phyloP scores from a whole-genome alignment of 37 sponge, comb jelly and placozoan genomes.

The Mnemiopsis leidyi region DNA sequence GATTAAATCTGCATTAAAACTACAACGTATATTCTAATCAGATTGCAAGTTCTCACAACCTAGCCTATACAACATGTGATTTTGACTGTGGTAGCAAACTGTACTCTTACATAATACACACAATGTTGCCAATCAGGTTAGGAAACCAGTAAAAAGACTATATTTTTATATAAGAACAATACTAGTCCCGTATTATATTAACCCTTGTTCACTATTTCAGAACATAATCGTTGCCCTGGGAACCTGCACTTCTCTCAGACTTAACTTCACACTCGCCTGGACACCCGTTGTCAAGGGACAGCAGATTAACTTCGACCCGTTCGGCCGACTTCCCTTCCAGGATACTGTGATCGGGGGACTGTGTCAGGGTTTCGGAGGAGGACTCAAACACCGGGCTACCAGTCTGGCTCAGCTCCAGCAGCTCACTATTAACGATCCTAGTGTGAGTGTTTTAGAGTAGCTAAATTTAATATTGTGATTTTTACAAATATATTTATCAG shows the following conservation, averaged over 20 bases:
- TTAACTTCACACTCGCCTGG: slow-evolving; percentile 60
- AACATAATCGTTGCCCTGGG: slow-evolving; percentile 58
- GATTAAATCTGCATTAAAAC: too few relatives aligned
- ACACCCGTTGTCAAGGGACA: slow-evolving; percentile 64
- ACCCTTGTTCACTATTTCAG: background rate
- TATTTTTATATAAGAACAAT: too few relatives aligned
- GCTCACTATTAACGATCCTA: slow-evolving; percentile 9
- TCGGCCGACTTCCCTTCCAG: slow-evolving; percentile 39
- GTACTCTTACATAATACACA: too few relatives aligned
- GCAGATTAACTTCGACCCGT: slow-evolving; percentile 63
- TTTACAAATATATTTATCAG: too few relatives aligned
- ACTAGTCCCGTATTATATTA: too few relatives aligned
- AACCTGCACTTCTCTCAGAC: slow-evolving; percentile 65
- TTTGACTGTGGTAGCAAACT: too few relatives aligned
- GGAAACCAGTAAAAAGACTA: too few relatives aligned
- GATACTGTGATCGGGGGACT: slow-evolving; percentile 54
- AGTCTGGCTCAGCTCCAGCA: slow-evolving; percentile 57
- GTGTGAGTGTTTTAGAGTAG: background rate
- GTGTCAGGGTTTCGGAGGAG: slow-evolving; percentile 51
- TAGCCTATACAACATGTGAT: too few relatives aligned
- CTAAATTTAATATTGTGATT: too few relatives aligned
- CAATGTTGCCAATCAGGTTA: too few relatives aligned
- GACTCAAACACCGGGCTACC: slow-evolving; percentile 27
- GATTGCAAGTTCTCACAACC: too few relatives aligned
- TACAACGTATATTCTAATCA: too few relatives aligned